Evolutionary conservation across 2,113 vertebrate genomes (phyloP).

Genomic region (Phylloscopus trochilus): DNA sequence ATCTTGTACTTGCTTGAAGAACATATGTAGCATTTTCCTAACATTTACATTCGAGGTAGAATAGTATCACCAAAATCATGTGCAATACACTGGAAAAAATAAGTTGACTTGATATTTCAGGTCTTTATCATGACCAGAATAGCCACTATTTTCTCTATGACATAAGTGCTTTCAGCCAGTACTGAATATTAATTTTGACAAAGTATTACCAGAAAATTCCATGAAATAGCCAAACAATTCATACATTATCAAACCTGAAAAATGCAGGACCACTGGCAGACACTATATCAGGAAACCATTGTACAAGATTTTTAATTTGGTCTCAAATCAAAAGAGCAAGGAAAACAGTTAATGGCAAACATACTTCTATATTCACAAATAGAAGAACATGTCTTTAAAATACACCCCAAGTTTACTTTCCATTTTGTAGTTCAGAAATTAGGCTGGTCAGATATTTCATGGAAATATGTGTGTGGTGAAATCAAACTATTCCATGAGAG

Average conservation of each 20-base stretch:
- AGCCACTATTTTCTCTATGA: conserved; percentile 36
- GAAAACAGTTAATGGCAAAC: neutral
- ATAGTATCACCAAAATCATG: conserved; percentile 37
- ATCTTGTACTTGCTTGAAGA: neutral
- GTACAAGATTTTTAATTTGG: neutral
- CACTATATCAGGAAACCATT: neutral
- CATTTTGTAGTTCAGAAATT: neutral
- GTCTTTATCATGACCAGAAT: conserved; percentile 39
- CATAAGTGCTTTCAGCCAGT: conserved; percentile 43
- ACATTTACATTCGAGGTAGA: conserved; percentile 47
- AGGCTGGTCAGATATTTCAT: neutral
- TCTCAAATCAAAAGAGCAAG: neutral
- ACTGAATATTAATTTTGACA: conserved; percentile 57
- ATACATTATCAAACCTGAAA: conserved; percentile 40
- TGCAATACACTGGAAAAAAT: conserved; percentile 55
- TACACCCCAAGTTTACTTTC: neutral
- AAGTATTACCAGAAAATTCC: conserved; percentile 48
- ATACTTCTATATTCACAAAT: neutral
- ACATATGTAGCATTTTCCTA: neutral
- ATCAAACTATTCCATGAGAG: neutral
- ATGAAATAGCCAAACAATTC: conserved; percentile 7
- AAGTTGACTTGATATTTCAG: conserved; percentile 34
- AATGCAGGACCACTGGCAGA: neutral
- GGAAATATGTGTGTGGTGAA: neutral
- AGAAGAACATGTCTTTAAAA: neutral